These are phyloP conservation scores for Autographa pulchrina DNA, from an alignment of 2,888 invertebrate genomes.

Conservation along the genomic window DNA sequence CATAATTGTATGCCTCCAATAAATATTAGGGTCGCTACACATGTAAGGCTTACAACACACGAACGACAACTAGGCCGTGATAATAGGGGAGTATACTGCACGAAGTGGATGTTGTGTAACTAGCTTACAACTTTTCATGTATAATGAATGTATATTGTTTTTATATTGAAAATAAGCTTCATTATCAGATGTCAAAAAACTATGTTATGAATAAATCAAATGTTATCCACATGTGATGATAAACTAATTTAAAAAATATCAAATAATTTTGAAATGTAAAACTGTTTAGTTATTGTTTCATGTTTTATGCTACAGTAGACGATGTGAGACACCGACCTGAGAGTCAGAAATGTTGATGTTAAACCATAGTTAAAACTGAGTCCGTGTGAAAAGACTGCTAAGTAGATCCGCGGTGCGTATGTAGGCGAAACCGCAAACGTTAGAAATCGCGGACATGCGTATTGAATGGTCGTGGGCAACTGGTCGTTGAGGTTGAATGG, in stretches of 20 bases:
- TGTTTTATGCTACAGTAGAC: not conserved
- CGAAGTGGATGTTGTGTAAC: slow-evolving; percentile 66
- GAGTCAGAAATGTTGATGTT: not conserved
- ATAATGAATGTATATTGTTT: slow-evolving; percentile 17
- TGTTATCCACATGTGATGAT: too few species aligned
- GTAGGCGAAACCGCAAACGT: slow-evolving; percentile 69
- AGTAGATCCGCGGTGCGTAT: slow-evolving; percentile 40
- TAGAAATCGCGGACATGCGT: slow-evolving; percentile 70
- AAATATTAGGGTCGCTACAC: slow-evolving; percentile 64
- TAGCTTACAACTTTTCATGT: slow-evolving; percentile 49
- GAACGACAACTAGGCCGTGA: slow-evolving; percentile 80
- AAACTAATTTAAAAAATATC: too few species aligned
- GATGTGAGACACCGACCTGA: not conserved
- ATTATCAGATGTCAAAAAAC: not conserved
- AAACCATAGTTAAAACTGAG: not conserved
- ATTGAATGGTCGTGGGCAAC: slow-evolving; percentile 58
- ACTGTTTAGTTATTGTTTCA: too few species aligned
- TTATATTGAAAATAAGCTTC: not conserved
- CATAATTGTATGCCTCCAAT: slow-evolving; percentile 57
- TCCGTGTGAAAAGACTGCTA: slow-evolving; percentile 38
- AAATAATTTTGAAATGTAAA: too few species aligned
- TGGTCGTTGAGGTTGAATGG: slow-evolving; percentile 55
- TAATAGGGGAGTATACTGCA: slow-evolving; percentile 77
- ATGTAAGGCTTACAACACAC: slow-evolving; percentile 78
- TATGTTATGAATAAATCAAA: too few species aligned